Percentiles rank a stretch among this genome's conserved stretches.
Conservation (phyloP, 2,888 invertebrate genomes). For the Thecocarcelia acutangulata region DNA sequence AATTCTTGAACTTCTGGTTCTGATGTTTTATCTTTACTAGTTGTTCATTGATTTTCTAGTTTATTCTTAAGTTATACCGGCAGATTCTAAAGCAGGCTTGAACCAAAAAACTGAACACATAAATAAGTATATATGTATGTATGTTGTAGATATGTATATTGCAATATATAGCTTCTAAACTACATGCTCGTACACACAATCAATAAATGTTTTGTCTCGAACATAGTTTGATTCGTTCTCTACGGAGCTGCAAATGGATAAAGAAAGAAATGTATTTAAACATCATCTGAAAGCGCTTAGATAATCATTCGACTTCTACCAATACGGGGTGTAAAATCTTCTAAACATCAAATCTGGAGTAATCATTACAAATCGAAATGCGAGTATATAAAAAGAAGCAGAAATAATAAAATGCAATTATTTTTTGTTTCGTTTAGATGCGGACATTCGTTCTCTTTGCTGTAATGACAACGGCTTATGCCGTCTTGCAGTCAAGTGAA, state of each 20-base stretch:
- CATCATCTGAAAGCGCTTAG: background rate
- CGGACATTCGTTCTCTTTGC: background rate
- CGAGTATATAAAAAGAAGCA: too few species aligned
- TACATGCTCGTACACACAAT: too few species aligned
- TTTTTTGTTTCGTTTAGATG: conserved; percentile 53
- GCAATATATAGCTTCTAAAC: background rate
- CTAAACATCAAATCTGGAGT: background rate
- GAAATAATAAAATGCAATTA: background rate
- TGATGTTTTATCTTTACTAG: too few species aligned
- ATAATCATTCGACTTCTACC: background rate
- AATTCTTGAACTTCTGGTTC: too few species aligned
- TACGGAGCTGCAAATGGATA: background rate
- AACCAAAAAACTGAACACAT: too few species aligned
- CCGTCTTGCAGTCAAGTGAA: conserved; percentile 36
- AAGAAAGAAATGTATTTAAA: conserved; percentile 15
- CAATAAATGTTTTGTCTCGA: background rate
- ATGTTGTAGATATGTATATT: too few species aligned
- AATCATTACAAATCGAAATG: background rate
- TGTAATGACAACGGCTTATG: conserved; percentile 47
- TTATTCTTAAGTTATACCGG: too few species aligned
- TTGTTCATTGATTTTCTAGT: too few species aligned
- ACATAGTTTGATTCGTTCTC: background rate
- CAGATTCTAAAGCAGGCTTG: too few species aligned
- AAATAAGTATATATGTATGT: too few species aligned
- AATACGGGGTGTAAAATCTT: background rate